phyloP scores from a whole-genome alignment of 2,113 vertebrate species.

The Burhinus oedicnemus region DNA sequence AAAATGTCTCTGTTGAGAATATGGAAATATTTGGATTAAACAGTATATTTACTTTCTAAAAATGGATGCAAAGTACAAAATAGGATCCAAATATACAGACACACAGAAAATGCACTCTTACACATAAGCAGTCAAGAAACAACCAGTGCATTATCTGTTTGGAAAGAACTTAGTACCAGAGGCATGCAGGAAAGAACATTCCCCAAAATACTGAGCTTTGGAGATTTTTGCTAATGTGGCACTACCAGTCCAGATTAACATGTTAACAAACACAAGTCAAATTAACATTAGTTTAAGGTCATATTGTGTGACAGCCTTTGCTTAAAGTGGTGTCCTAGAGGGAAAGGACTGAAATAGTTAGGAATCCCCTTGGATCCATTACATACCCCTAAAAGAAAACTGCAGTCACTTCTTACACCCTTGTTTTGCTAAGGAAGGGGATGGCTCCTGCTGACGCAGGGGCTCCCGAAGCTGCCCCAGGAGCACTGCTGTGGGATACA shows the following conservation, averaged over 20 bases:
- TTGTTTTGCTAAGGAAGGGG: background rate
- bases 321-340: background rate
- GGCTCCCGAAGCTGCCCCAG: background rate
- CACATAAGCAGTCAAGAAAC: background rate
- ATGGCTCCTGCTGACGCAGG: background rate
- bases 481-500: background rate
- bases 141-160: background rate
- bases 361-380: background rate
- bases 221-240: background rate
- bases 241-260: background rate
- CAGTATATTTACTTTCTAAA: background rate
- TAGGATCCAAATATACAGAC: background rate
- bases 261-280: background rate
- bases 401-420: background rate
- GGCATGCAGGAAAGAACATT: background rate
- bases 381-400: background rate
- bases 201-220: background rate
- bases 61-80: background rate
- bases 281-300: background rate
- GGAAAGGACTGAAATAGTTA: background rate
- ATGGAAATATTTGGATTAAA: conserved; percentile 13
- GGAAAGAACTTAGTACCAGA: background rate
- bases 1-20: background rate
- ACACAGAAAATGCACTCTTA: accelerated
- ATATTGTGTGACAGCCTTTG: background rate